A percentile compares a stretch with the other conserved stretches of the same genome.
Evolutionary conservation across 2,113 vertebrate species (phyloP).

Genomic region (Carassius auratus): DNA sequence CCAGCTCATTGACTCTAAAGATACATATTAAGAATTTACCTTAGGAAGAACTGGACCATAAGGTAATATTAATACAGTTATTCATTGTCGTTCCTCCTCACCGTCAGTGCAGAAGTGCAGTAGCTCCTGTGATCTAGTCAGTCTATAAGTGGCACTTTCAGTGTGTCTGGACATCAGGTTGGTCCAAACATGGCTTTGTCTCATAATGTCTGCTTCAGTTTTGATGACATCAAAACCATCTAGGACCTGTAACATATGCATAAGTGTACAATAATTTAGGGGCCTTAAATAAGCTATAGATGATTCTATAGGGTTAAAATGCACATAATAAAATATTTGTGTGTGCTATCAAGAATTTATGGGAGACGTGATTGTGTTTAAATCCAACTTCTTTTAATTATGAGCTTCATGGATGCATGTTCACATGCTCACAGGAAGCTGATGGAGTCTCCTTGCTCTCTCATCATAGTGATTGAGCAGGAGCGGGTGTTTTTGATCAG

Average conservation of each 20-base stretch:
- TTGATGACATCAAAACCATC: constrained; percentile 75
- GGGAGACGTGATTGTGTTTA: neutral
- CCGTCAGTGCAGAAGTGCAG: constrained; percentile 84
- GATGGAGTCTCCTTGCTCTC: constrained; percentile 71
- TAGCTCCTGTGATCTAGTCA: constrained; percentile 82
- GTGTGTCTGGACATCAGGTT: constrained; percentile 71
- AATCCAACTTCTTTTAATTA: neutral
- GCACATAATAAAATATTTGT: neutral
- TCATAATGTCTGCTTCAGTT: constrained; percentile 83
- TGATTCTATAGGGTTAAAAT: neutral
- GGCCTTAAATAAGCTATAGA: neutral
- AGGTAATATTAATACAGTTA: neutral
- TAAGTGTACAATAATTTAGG: neutral
- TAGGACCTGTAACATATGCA: constrained; percentile 69
- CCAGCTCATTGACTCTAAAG: constrained; percentile 78
- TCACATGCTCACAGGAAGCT: constrained; percentile 62
- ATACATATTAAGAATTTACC: neutral
- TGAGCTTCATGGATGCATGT: neutral
- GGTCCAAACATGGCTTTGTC: constrained; percentile 71
- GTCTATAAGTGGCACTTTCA: constrained; percentile 58
- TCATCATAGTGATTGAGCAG: constrained; percentile 82
- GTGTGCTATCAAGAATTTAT: neutral
- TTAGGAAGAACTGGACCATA: neutral
- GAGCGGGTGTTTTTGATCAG: constrained; percentile 65
- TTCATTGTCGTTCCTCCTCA: constrained; percentile 59